phyloP scores from a whole-genome alignment of 2,797 vertebrate species.

The Coregonus suidteri region DNA sequence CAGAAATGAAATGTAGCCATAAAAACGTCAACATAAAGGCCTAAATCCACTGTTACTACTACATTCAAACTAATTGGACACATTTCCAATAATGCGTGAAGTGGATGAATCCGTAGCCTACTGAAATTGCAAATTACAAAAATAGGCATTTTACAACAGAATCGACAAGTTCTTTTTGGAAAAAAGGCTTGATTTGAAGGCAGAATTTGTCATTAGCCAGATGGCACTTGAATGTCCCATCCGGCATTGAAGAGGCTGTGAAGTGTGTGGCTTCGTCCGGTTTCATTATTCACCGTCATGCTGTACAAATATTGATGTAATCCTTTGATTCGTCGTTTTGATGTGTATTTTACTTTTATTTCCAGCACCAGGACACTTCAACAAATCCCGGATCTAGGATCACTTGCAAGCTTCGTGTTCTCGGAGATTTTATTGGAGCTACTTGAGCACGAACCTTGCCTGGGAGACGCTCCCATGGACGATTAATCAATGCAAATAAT shows the following conservation, averaged over 20 bases:
- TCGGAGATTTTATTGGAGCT: conserved; percentile 46
- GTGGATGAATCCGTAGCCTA: not conserved
- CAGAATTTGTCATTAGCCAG: conserved; percentile 68
- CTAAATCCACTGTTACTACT: conserved; percentile 1
- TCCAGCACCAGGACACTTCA: conserved; percentile 69
- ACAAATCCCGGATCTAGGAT: conserved; percentile 75
- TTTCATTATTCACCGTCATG: conserved; percentile 84
- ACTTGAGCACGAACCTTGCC: conserved; percentile 50
- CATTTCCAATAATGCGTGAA: not conserved
- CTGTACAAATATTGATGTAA: conserved; percentile 86
- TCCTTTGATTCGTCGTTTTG: conserved; percentile 77
- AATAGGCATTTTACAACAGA: not conserved
- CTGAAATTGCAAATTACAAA: not conserved
- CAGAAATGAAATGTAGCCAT: not conserved
- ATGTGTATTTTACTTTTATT: conserved; percentile 76
- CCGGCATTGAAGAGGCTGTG: conserved; percentile 76
- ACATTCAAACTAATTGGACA: conserved; percentile 13
- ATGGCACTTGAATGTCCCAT: conserved; percentile 75
- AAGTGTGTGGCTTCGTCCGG: conserved; percentile 64
- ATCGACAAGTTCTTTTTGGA: not conserved
- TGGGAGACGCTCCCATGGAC: conserved; percentile 9
- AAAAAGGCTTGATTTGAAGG: conserved; percentile 42
- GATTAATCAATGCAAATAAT: conserved; percentile 50
- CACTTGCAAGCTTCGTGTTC: conserved; percentile 73
- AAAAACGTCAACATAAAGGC: not conserved